Conservation (phyloP, 2,797 vertebrate species). For the Coregonus suidteri region DNA sequence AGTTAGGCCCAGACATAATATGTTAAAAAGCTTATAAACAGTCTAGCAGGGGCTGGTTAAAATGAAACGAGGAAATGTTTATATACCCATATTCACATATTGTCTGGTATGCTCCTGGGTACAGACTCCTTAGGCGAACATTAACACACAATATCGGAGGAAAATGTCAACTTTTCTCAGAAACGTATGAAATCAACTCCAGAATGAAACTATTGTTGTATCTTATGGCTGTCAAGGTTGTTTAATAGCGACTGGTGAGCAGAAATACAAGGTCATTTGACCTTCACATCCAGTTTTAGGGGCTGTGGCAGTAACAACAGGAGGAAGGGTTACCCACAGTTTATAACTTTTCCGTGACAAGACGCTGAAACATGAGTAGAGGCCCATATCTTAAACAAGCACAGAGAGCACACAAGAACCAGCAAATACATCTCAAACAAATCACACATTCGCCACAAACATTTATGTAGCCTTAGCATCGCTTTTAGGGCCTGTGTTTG, state of each 20-base stretch:
- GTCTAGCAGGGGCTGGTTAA: constrained; percentile 37
- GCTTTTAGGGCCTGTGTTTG: background rate
- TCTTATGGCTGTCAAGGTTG: constrained; percentile 5
- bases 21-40: constrained; percentile 59
- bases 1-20: constrained; percentile 66
- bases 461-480: background rate
- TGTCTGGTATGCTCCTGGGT: constrained; percentile 33
- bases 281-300: background rate
- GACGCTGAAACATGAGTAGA: background rate
- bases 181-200: constrained; percentile 28
- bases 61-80: constrained; percentile 40
- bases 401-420: background rate
- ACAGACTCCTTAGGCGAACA: constrained; percentile 26
- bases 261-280: background rate
- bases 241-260: background rate
- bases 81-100: constrained; percentile 28
- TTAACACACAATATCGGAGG: constrained; percentile 31
- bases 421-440: constrained; percentile 12
- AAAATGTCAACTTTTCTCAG: constrained; percentile 16
- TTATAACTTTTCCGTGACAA: background rate
- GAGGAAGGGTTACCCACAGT: background rate
- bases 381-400: background rate
- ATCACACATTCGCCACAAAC: constrained; percentile 2
- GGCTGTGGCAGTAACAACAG: no score
- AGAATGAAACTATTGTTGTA: constrained; percentile 35